Evolutionary conservation across 1,140 invertebrate species (phyloP), one percentile per base, ranked within the genome.

Genomic region (Ganaspis sp.): DNA sequence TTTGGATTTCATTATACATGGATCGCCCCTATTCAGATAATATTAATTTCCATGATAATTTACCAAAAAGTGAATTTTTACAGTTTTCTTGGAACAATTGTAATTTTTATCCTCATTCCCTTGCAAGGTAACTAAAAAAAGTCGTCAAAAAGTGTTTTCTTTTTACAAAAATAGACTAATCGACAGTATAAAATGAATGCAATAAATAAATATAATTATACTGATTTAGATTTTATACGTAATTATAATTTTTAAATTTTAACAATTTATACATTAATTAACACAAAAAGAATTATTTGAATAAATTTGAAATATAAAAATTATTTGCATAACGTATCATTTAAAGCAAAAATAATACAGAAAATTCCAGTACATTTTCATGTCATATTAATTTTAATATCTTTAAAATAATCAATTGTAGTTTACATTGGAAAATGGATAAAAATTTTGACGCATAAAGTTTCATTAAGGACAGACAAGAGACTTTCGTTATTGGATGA

Each of bases 401-500:
- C 29, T 34, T 34, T 4, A 29, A 64, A 29, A 15, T 26, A 64
- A 12, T 26, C 29, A 21, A 19, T 70, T 21, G 15, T 23, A 95
- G 95, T 93, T 71, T 94, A 92, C 82, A 91, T 97, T 84, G 95
- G 95, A 38, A 94, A 93, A 6, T 29, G 21, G 54, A 83, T 92
- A 93, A 58, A 95, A 94, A 0, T 93, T 94, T 0, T 91, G 92
- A 69, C 92, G 94, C 19, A 93, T 54, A 91, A 92, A 78, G 95
- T 94, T 2, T 95, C 96, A 0, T 77, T 92, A 8, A 92, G 93
- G 77, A 97, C 96, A 0, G 97, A 98, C 86, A 94, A 97, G 84
- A 92, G 97, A 79, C 94, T 98, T 0, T 92, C 94, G 69, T 87
- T 97, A 70, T 97, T 97, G 95, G 97, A 96, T 86, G 97, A 98